These are phyloP conservation scores for Meiosimyza decipiens DNA, from an alignment of 2,888 invertebrate species.

Conservation along the genomic window DNA sequence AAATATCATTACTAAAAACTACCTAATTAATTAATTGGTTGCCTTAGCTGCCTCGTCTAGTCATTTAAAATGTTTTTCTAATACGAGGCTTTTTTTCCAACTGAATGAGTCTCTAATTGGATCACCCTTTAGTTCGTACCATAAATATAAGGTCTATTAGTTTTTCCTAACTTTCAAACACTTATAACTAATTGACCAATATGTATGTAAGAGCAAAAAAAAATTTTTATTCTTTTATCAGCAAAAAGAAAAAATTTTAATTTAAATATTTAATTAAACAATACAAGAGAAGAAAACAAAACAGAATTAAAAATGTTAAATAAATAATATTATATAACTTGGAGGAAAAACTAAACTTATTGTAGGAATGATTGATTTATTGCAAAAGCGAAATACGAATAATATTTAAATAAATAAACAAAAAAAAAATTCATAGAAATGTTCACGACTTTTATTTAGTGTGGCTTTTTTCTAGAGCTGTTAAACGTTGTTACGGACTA, in stretches of 20 bases:
- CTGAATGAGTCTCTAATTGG: too few relatives aligned
- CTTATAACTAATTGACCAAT: background rate
- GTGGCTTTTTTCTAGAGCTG: background rate
- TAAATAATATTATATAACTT: constrained; percentile 25
- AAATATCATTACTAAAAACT: background rate
- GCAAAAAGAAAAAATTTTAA: constrained; percentile 23
- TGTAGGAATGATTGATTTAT: constrained; percentile 41
- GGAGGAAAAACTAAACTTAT: constrained; percentile 35
- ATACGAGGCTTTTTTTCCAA: too few relatives aligned
- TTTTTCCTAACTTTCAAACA: background rate
- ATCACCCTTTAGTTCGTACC: background rate
- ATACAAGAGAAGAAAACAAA: too few relatives aligned
- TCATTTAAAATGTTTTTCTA: too few relatives aligned
- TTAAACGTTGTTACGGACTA: too few relatives aligned
- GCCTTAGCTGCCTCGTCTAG: constrained; percentile 27
- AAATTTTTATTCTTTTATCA: constrained; percentile 18
- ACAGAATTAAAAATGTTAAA: constrained; percentile 23
- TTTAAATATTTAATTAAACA: background rate
- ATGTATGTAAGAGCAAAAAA: constrained; percentile 9
- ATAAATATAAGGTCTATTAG: background rate
- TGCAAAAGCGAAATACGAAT: constrained; percentile 39
- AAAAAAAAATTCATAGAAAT: constrained; percentile 28
- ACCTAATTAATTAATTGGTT: constrained; percentile 17
- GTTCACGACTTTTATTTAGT: background rate
- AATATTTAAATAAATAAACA: constrained; percentile 51